Conservation (phyloP, 2,888 invertebrate genomes). For the Erpobdella octoculata region DNA sequence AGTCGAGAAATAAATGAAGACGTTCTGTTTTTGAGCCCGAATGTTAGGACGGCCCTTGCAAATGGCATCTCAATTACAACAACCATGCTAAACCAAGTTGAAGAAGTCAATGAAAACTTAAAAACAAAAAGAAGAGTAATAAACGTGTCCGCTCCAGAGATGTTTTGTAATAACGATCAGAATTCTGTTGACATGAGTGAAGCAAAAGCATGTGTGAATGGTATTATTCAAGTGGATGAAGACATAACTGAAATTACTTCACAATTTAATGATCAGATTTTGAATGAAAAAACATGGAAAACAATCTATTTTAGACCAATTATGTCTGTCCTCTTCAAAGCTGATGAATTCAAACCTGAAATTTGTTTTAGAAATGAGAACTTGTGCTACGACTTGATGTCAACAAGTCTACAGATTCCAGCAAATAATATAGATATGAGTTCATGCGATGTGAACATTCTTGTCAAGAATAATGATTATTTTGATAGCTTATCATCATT, state of each 20-base stretch:
- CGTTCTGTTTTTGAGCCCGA: background rate
- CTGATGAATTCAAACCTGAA: background rate
- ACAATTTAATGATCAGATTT: background rate
- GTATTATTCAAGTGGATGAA: background rate
- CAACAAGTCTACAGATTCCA: background rate
- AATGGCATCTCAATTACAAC: background rate
- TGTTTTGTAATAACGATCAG: background rate
- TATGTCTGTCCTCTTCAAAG: background rate
- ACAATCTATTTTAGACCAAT: background rate
- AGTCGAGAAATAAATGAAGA: conserved; percentile 1
- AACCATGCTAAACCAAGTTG: background rate
- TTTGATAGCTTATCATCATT: background rate
- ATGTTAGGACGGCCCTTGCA: no score
- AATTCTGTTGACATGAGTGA: background rate
- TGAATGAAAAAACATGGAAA: conserved; percentile 8
- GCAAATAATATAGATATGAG: background rate
- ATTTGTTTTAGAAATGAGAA: background rate
- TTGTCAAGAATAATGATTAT: background rate
- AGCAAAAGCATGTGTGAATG: background rate
- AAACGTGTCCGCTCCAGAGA: background rate
- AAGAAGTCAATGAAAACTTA: background rate
- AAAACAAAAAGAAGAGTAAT: conserved; percentile 4
- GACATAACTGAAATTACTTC: background rate
- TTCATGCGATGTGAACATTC: background rate
- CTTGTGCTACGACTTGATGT: background rate